Evolutionary conservation across 2,113 vertebrate genomes (phyloP).

Genomic region (Grallaria varia): DNA sequence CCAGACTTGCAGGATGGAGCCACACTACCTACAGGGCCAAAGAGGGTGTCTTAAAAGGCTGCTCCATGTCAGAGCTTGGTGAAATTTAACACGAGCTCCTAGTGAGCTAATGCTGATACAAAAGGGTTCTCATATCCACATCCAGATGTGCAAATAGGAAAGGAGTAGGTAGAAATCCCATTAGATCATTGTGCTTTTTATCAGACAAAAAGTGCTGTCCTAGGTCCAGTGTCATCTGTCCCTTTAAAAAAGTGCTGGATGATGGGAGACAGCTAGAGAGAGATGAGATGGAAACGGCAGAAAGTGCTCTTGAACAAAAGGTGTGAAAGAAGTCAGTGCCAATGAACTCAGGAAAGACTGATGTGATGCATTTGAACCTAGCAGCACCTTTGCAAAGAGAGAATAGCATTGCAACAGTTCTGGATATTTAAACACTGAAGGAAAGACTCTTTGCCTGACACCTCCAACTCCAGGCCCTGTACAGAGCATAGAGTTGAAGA

Average conservation of each 20-base stretch:
- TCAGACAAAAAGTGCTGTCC: not conserved
- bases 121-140: not conserved
- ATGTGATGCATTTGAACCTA: not conserved
- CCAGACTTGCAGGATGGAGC: not conserved
- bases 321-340: not conserved
- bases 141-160: not conserved
- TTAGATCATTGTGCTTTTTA: fast-evolving
- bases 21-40: not conserved
- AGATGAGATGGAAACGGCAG: not conserved
- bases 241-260: not conserved
- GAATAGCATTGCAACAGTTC: not conserved
- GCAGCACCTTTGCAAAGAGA: not conserved
- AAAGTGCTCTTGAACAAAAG: not conserved
- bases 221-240: not conserved
- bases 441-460: not conserved
- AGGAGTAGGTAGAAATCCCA: not conserved
- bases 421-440: not conserved
- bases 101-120: not conserved
- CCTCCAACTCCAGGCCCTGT: not conserved
- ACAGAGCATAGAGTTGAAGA: not conserved
- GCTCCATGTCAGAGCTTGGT: not conserved
- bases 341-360: fast-evolving
- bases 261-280: not conserved
- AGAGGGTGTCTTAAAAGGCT: not conserved
- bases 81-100: not conserved